Base-by-base conservation (phyloP, 2,113 vertebrate species). In the Ictalurus furcatus region DNA sequence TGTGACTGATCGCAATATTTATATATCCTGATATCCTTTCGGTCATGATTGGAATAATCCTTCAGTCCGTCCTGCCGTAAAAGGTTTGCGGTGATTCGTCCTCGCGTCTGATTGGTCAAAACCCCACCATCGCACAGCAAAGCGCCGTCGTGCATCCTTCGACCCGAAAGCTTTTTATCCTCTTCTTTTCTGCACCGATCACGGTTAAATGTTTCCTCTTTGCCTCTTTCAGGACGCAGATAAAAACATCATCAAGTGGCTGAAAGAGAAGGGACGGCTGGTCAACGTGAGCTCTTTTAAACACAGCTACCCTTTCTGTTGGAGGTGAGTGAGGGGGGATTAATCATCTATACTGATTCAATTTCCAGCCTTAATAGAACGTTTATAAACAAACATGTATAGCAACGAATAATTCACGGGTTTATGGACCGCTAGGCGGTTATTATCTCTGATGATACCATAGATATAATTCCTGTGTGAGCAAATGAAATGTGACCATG, bases 301-400 rank as follows among this genome's bases (percentile, higher is more conserved):
- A 89, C 98, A 99, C 92, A 99, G 82, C 94, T 99, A 99, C 91
- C 98, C 98, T 7, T 99, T 99, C 96, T 99, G 98, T 95, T 99
- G 98, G 98, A 98, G 98, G 98, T 99, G 91, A 95, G 95, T 76
- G n/a, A 6, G 30, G 21, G 30, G 21, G 23, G 12, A 17, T 3
- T 4, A 37, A 28, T 79, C 44, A 17, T 79, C 76, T 54, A 17
- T 54, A 54, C 17, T 54, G 48, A 80, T 54, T 30, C 28, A 30
- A 28, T 2, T 28, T 76, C 34, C 37, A 40, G 19, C 71, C 37
- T 74, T 74, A 11, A 74, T 25, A 6, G 7, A 76, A 9, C 12
- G 21, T 52, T 78, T 54, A n/a, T 17, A 30, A 54, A 8, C 78
- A n/a, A 30, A 17, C 14, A 54, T 17, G 30, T 80, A n/a, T 80